Evolutionary conservation across 2,797 vertebrate species (phyloP).

Genomic region (Centroberyx gerrardi): DNA sequence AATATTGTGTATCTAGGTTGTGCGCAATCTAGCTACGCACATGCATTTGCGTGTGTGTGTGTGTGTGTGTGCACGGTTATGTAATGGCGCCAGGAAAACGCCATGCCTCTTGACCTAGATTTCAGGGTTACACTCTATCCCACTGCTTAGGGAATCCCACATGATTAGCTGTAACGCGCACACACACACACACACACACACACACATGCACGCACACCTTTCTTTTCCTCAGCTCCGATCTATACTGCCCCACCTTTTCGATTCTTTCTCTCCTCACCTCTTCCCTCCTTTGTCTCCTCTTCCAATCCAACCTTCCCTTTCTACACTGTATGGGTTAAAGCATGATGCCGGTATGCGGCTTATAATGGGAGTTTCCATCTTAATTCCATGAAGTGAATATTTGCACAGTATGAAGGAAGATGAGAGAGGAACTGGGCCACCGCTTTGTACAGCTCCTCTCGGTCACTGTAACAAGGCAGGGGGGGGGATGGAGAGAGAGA

Average conservation of each 20-base stretch:
- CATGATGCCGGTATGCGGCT: too few species aligned
- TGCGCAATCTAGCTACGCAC: constrained; percentile 9
- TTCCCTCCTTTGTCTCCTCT: not conserved
- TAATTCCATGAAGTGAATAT: constrained; percentile 23
- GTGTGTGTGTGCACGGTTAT: constrained; percentile 48
- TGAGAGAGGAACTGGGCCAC: constrained; percentile 35
- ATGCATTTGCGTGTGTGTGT: not conserved
- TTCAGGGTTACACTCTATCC: constrained; percentile 49
- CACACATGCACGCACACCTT: not conserved
- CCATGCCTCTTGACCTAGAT: constrained; percentile 71
- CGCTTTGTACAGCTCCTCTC: constrained; percentile 34
- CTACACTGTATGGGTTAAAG: not conserved
- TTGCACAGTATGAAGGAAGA: constrained; percentile 15
- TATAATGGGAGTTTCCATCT: constrained; percentile 22
- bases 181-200: not conserved
- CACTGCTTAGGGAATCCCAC: constrained; percentile 67
- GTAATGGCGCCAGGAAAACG: constrained; percentile 55
- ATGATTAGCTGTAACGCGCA: constrained; percentile 22
- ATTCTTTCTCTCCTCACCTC: not conserved
- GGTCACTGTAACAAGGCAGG: constrained; percentile 31
- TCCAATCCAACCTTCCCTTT: not conserved
- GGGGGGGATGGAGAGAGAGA: constrained; percentile 14
- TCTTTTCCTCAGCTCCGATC: too few species aligned
- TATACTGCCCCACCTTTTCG: too few species aligned
- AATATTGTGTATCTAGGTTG: constrained; percentile 18